These are phyloP conservation scores for Sinella curviseta DNA, from an alignment of 1,140 invertebrate species.

Conservation along the genomic window DNA sequence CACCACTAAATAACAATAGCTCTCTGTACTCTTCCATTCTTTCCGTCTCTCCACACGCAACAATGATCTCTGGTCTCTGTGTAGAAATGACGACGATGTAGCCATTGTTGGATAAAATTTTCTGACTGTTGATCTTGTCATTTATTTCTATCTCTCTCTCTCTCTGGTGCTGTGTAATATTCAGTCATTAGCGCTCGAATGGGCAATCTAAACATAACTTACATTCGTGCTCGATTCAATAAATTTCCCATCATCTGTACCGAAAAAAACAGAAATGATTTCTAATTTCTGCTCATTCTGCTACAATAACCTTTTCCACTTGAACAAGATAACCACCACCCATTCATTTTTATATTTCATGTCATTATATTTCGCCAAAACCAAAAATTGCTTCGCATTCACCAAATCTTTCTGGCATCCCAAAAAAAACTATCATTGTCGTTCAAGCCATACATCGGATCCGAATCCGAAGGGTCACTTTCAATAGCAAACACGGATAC, in stretches of 20 bases:
- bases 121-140: background rate
- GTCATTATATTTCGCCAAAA: no score
- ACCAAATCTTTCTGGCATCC: background rate
- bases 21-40: no score
- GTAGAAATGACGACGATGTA: no score
- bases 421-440: background rate
- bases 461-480: background rate
- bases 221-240: background rate
- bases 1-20: no score
- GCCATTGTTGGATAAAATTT: no score
- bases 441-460: background rate
- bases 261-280: background rate
- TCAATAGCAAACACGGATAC: background rate
- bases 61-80: no score
- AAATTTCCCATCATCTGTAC: background rate
- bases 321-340: background rate
- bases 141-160: no score
- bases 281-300: background rate
- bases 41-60: no score
- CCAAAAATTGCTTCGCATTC: background rate
- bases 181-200: background rate
- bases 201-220: background rate
- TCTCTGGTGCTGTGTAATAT: background rate
- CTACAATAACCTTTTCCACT: slow-evolving; percentile 18
- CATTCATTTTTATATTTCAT: background rate